These are phyloP conservation scores for Lypha dubia DNA, from an alignment of 2,888 invertebrate species.

Conservation along the genomic window DNA sequence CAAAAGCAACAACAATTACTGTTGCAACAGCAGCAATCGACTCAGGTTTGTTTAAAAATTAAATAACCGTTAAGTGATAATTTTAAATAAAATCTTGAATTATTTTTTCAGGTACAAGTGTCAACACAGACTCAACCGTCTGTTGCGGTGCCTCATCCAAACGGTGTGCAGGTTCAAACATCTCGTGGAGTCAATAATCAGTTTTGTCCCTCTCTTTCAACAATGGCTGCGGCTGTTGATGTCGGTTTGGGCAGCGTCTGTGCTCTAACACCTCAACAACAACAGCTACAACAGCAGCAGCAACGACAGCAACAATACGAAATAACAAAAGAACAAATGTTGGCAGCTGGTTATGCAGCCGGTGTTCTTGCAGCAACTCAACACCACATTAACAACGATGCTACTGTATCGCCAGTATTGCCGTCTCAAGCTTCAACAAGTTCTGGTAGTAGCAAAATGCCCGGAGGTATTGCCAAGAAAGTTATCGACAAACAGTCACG, in stretches of 20 bases:
- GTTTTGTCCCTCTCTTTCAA: constrained; percentile 77
- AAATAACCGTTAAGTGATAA: not conserved
- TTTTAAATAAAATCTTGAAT: not conserved
- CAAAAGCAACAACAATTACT: constrained; percentile 84
- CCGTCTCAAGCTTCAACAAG: constrained; percentile 75
- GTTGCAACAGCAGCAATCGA: constrained; percentile 80
- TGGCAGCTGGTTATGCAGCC: constrained; percentile 72
- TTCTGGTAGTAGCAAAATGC: constrained; percentile 78
- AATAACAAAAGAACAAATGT: constrained; percentile 42
- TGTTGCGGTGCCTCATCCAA: constrained; percentile 79
- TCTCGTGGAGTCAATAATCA: constrained; percentile 75
- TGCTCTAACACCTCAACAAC: constrained; percentile 74
- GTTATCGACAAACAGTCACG: constrained; percentile 83
- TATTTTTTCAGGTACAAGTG: constrained; percentile 85
- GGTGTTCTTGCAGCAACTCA: constrained; percentile 72
- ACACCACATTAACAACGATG: constrained; percentile 75
- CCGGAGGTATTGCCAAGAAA: constrained; percentile 82
- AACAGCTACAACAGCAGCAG: constrained; percentile 73
- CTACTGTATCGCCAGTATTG: constrained; percentile 63
- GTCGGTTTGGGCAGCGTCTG: constrained; percentile 76
- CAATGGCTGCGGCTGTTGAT: constrained; percentile 75
- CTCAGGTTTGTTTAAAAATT: constrained; percentile 75
- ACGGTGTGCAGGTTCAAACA: constrained; percentile 66
- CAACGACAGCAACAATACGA: constrained; percentile 62
- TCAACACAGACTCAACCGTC: constrained; percentile 86